These are phyloP conservation scores for Hydrolagus affinis DNA, from an alignment of 2,113 vertebrate genomes.

Conservation along the genomic window DNA sequence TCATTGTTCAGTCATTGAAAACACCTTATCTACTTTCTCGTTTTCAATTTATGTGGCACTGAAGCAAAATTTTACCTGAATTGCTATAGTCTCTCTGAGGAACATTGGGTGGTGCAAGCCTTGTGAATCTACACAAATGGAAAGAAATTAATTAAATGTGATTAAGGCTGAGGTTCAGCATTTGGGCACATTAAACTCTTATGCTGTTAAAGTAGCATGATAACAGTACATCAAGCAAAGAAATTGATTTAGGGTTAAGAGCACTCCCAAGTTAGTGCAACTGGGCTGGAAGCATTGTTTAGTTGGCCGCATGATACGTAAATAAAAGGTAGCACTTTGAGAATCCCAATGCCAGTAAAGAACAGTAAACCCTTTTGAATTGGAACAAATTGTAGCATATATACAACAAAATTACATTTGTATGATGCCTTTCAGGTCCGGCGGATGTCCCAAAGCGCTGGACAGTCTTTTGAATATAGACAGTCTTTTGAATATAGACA, in stretches of 20 bases:
- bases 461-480: no score
- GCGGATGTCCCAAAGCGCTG: no score
- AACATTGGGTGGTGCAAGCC: background rate
- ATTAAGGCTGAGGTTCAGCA: background rate
- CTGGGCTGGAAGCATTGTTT: background rate
- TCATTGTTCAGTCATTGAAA: background rate
- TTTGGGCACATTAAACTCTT: background rate
- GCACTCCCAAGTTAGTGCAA: background rate
- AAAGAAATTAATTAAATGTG: background rate
- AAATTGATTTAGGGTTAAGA: background rate
- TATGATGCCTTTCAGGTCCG: no score
- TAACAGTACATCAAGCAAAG: background rate
- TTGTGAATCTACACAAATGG: slow-evolving; percentile 15
- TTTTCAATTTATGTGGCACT: background rate
- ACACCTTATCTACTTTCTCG: background rate
- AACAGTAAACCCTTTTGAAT: background rate
- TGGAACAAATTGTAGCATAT: background rate
- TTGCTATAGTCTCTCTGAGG: slow-evolving; percentile 13
- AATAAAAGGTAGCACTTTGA: background rate
- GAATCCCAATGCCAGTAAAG: background rate
- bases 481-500: background rate
- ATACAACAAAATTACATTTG: no score
- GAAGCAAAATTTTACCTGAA: background rate
- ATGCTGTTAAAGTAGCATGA: slow-evolving; percentile 20
- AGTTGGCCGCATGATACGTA: background rate